Evolutionary conservation across 2,113 vertebrate species (phyloP).

Genomic region (Phyllostomus discolor): DNA sequence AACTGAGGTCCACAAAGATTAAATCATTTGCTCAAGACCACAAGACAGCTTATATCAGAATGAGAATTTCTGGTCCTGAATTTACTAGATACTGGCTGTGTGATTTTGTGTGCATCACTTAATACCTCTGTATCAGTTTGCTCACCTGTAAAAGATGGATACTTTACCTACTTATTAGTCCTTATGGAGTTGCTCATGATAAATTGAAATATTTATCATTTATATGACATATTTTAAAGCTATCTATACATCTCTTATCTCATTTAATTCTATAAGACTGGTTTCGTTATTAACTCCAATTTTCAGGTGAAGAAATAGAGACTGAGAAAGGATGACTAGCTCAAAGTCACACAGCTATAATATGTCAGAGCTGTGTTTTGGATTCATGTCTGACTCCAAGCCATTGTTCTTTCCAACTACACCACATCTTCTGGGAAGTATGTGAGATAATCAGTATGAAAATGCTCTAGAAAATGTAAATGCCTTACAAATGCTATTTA

Average conservation of each 20-base stretch:
- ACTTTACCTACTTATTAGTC: neutral
- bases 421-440: neutral
- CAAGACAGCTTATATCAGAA: neutral
- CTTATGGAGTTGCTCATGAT: constrained; percentile 12
- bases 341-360: neutral
- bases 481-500: neutral
- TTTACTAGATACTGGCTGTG: neutral
- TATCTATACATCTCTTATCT: neutral
- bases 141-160: neutral
- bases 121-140: constrained; percentile 9
- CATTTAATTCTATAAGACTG: neutral
- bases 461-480: constrained; percentile 16
- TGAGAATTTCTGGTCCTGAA: neutral
- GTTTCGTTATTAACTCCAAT: neutral
- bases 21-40: neutral
- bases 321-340: constrained; percentile 2
- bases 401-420: neutral
- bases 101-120: constrained; percentile 11
- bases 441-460: neutral
- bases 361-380: neutral
- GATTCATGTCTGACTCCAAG: neutral
- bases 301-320: neutral
- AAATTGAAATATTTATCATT: constrained; percentile 20
- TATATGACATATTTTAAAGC: neutral
- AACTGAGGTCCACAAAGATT: constrained; percentile 8